Conservation (phyloP, 2,888 invertebrate species). For the Stenichneumon culpator region DNA sequence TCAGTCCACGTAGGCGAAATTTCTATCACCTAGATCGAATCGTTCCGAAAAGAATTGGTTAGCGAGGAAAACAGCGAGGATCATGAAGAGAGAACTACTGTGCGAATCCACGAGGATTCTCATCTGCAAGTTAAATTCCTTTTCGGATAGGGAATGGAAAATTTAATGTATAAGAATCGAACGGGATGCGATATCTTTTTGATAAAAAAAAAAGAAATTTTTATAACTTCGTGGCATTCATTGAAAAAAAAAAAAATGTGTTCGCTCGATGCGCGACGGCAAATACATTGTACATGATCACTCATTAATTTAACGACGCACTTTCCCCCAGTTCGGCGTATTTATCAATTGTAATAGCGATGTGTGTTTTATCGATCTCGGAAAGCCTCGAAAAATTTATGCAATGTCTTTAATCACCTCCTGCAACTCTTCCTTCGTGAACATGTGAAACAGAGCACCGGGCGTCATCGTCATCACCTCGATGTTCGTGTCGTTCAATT, state of each 20-base stretch:
- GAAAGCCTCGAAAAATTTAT: constrained; percentile 82
- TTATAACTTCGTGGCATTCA: constrained; percentile 31
- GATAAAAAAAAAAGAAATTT: constrained; percentile 23
- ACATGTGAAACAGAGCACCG: constrained; percentile 94
- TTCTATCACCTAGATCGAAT: constrained; percentile 77
- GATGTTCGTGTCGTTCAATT: constrained; percentile 97
- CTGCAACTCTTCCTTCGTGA: constrained; percentile 95
- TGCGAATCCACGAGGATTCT: constrained; percentile 59
- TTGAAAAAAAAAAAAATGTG: constrained; percentile 57
- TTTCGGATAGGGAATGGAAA: constrained; percentile 35
- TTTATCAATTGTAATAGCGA: constrained; percentile 57
- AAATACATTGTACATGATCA: constrained; percentile 61
- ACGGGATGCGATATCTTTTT: constrained; percentile 8
- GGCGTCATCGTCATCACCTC: constrained; percentile 98
- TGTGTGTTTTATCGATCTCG: constrained; percentile 26
- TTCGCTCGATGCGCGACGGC: constrained; percentile 40
- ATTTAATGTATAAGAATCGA: constrained; percentile 1
- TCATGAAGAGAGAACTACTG: constrained; percentile 26
- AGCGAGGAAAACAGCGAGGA: constrained; percentile 23
- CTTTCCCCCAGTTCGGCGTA: constrained; percentile 45
- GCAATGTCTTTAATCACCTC: constrained; percentile 93
- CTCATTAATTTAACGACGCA: constrained; percentile 45
- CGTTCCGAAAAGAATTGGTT: constrained; percentile 41
- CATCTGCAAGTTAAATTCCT: constrained; percentile 6
- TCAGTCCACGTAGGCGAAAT: constrained; percentile 74